phyloP scores from a whole-genome alignment of 2,797 vertebrate genomes.

The Mus spretus region DNA sequence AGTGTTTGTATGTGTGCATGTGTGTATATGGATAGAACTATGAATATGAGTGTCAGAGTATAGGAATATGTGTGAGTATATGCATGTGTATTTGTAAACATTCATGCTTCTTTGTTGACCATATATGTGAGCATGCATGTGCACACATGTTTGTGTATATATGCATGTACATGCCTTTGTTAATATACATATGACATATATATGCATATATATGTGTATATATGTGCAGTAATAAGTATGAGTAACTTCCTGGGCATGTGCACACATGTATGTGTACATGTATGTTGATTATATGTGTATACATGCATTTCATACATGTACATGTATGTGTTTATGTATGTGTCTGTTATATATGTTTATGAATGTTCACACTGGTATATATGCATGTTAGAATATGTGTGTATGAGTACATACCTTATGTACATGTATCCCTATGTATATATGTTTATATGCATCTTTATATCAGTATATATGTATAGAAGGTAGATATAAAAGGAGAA shows the following conservation, averaged over 20 bases:
- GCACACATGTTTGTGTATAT: not conserved
- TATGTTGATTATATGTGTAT: not conserved
- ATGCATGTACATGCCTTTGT: not conserved
- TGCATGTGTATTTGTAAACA: not conserved
- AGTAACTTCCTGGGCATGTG: not conserved
- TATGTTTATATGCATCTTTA: not conserved
- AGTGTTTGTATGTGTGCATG: not conserved
- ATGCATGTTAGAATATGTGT: not conserved
- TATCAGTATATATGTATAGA: not conserved
- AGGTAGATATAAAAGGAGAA: not conserved
- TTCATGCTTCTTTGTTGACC: not conserved
- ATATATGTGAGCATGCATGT: not conserved
- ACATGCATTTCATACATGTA: not conserved
- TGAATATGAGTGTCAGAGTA: not conserved
- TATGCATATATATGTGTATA: accelerated
- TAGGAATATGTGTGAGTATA: no score
- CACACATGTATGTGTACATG: not conserved
- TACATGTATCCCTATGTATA: not conserved
- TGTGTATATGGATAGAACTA: not conserved
- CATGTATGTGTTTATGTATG: accelerated
- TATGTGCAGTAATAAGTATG: no score
- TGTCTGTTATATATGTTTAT: not conserved
- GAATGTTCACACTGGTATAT: not conserved
- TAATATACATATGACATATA: not conserved
- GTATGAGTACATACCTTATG: not conserved